Percentiles rank a stretch among this genome's conserved stretches.
Conservation (phyloP, 2,113 vertebrate genomes). For the Caloenas nicobarica region DNA sequence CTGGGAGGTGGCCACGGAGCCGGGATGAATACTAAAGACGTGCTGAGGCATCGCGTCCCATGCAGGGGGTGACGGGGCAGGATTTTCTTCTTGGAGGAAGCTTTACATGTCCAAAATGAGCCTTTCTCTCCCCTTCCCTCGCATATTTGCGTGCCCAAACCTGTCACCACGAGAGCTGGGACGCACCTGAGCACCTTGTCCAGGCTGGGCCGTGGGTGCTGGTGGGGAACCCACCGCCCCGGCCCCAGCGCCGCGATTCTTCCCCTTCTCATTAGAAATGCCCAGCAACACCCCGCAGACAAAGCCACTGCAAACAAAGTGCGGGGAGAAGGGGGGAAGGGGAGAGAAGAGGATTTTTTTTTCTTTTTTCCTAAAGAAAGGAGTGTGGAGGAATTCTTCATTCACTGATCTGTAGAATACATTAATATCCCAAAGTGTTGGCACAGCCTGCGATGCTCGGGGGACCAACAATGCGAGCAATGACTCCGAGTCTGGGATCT, state of each 20-base stretch:
- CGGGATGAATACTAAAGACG: constrained; percentile 62
- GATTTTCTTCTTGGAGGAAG: neutral
- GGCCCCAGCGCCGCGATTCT: constrained; percentile 21
- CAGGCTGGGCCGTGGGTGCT: neutral
- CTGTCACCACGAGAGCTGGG: neutral
- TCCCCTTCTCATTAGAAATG: constrained; percentile 80
- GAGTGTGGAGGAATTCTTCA: constrained; percentile 80
- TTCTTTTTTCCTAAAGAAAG: constrained; percentile 22
- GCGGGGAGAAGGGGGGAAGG: constrained; percentile 59
- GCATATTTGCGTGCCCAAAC: neutral
- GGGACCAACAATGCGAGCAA: constrained; percentile 87
- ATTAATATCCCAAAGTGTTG: constrained; percentile 93
- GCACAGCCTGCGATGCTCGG: constrained; percentile 78
- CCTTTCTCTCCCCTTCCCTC: neutral
- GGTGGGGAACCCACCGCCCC: neutral
- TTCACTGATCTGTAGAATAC: constrained; percentile 86
- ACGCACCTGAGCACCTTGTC: constrained; percentile 65
- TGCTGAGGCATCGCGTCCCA: constrained; percentile 5
- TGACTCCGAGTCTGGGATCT: constrained; percentile 98
- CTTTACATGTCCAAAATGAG: neutral
- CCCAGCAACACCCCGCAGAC: constrained; percentile 77
- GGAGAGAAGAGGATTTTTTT: constrained; percentile 42
- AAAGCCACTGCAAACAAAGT: constrained; percentile 81
- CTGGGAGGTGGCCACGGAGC: constrained; percentile 51
- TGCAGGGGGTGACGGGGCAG: neutral